A percentile compares a stretch with the other conserved stretches of the same genome.
Conservation (phyloP, 2,888 invertebrate genomes). For the Gymnosoma rotundatum region DNA sequence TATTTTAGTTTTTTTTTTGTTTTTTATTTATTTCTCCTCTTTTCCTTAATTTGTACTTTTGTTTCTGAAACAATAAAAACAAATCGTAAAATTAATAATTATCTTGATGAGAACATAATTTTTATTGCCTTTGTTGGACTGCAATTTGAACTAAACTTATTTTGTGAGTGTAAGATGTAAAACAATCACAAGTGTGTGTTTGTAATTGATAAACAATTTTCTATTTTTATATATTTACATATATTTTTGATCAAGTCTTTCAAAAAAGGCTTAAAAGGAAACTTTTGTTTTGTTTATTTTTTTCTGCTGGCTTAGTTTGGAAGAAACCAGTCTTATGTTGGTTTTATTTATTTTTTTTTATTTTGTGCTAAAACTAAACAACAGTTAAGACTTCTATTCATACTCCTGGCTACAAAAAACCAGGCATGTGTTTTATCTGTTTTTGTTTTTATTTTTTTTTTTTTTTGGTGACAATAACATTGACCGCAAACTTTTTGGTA, state of each 20-base stretch:
- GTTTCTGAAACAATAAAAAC: constrained; percentile 11
- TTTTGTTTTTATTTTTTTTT: constrained; percentile 40
- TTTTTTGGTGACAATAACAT: constrained; percentile 70
- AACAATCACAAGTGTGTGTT: constrained; percentile 36
- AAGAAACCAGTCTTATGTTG: constrained; percentile 57
- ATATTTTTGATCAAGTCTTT: constrained; percentile 12
- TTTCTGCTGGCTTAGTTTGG: constrained; percentile 46
- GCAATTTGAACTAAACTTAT: neutral
- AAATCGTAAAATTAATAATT: constrained; percentile 65
- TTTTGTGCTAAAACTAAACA: constrained; percentile 39
- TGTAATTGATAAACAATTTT: constrained; percentile 52
- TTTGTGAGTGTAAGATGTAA: constrained; percentile 44
- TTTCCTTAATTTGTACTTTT: neutral
- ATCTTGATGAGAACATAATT: constrained; percentile 56
- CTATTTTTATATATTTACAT: constrained; percentile 48
- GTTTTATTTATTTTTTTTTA: neutral
- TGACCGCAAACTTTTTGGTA: constrained; percentile 69
- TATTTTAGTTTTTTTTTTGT: constrained; percentile 1
- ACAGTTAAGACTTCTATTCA: constrained; percentile 65
- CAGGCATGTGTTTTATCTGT: constrained; percentile 58
- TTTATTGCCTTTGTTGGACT: neutral
- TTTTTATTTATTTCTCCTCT: neutral
- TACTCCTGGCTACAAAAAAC: constrained; percentile 47
- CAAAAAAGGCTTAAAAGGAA: constrained; percentile 51
- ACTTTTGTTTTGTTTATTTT: constrained; percentile 39